These are phyloP conservation scores for Haliclystus octoradiatus DNA, from an alignment of 30 jellyfish, hydroid and myxozoan genomes.

Conservation along the genomic window DNA sequence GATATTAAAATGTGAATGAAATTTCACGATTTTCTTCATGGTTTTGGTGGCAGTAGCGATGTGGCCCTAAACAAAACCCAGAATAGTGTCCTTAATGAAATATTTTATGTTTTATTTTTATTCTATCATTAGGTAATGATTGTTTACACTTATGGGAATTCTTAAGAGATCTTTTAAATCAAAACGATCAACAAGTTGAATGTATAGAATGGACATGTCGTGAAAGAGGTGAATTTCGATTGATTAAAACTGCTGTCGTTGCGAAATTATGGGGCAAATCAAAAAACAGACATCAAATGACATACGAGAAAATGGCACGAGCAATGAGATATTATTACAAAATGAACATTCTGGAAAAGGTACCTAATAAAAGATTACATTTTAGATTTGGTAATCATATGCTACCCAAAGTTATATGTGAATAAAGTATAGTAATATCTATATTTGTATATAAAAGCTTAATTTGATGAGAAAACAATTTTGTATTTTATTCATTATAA, in stretches of 20 bases:
- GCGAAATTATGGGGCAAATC: conserved; percentile 95
- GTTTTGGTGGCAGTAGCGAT: too few species aligned
- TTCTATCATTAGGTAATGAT: conserved; percentile 48
- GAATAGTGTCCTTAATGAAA: too few species aligned
- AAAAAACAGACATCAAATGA: conserved; percentile 76
- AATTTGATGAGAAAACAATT: too few species aligned
- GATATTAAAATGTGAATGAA: too few species aligned
- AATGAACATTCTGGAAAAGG: conserved; percentile 79
- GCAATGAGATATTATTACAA: conserved; percentile 94
- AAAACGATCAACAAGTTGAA: conserved; percentile 38
- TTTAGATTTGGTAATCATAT: conserved; percentile 84
- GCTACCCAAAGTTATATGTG: conserved; percentile 74
- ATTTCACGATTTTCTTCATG: too few species aligned
- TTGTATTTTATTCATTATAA: too few species aligned
- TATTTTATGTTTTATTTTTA: not conserved
- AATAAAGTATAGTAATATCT: too few species aligned
- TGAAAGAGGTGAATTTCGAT: conserved; percentile 89
- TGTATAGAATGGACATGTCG: conserved; percentile 87
- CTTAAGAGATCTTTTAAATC: conserved; percentile 61
- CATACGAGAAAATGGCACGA: conserved; percentile 96
- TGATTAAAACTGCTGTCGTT: conserved; percentile 81
- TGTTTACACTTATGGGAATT: conserved; percentile 92
- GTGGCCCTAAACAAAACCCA: too few species aligned
- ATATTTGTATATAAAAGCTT: too few species aligned
- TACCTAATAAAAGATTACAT: conserved; percentile 82